These are phyloP conservation scores for Cepaea hortensis DNA, from an alignment of 2,888 invertebrate genomes.

Conservation along the genomic window DNA sequence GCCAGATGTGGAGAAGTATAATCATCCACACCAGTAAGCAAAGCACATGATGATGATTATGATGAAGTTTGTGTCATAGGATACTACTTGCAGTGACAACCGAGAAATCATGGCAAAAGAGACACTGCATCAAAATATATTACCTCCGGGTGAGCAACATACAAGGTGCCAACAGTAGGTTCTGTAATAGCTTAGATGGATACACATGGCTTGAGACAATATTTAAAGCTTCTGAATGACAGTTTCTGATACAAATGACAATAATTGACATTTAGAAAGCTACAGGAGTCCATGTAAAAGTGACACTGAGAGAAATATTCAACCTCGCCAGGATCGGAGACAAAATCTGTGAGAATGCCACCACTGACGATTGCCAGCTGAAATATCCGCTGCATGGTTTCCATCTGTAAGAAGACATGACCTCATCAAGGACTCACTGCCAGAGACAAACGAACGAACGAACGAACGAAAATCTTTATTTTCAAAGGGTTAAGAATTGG, in stretches of 20 bases:
- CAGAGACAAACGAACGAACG: neutral
- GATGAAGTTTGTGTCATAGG: no score
- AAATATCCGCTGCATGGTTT: conserved; percentile 62
- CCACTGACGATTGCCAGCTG: conserved; percentile 62
- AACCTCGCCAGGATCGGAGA: conserved; percentile 42
- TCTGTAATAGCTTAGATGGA: no score
- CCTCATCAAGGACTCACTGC: neutral
- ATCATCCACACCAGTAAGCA: no score
- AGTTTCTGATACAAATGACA: neutral
- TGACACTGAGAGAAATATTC: conserved; percentile 8
- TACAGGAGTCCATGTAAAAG: neutral
- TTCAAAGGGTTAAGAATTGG: no score
- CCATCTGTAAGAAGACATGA: conserved; percentile 58
- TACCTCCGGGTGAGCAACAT: no score
- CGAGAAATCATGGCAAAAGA: no score
- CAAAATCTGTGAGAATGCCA: conserved; percentile 51
- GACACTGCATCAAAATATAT: no score
- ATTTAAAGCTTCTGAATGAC: conserved; percentile 1
- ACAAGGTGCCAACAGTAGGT: no score
- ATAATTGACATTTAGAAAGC: neutral
- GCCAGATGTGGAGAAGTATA: no score
- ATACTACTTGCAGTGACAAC: no score
- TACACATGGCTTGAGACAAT: neutral
- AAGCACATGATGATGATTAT: no score
- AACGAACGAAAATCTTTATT: no score